Conservation (phyloP, 2,113 vertebrate genomes). For the Mesitornis unicolor region DNA sequence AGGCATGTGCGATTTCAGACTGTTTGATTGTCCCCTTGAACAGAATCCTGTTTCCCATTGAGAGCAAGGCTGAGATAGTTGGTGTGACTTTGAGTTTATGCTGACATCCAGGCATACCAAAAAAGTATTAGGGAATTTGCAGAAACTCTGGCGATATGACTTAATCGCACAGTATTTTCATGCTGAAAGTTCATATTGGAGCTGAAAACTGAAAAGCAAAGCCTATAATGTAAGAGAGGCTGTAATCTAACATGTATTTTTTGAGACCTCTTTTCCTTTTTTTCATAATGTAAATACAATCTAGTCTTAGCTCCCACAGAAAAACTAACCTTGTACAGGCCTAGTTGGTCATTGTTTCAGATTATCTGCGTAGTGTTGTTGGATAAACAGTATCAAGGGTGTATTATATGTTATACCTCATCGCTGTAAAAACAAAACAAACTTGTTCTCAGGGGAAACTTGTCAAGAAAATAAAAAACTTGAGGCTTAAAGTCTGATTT, state of each 20-base stretch:
- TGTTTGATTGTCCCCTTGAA: rapidly evolving
- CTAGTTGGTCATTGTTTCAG: neutral
- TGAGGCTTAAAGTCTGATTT: neutral
- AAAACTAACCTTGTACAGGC: neutral
- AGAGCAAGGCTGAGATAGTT: neutral
- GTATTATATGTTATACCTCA: neutral
- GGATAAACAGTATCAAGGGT: neutral
- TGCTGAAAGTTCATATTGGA: neutral
- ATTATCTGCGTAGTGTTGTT: neutral
- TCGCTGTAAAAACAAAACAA: neutral
- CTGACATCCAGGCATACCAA: neutral
- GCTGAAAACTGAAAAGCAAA: neutral
- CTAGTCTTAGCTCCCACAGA: neutral
- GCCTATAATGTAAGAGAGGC: neutral
- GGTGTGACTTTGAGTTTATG: rapidly evolving
- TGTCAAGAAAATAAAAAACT: neutral
- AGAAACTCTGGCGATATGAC: rapidly evolving
- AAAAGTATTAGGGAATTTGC: neutral
- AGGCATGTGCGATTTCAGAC: neutral
- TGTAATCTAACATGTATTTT: neutral
- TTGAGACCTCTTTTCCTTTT: neutral
- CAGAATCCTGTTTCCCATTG: neutral
- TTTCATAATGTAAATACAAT: neutral
- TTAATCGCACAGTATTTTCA: neutral
- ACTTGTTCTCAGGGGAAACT: neutral